A percentile compares a stretch with the other conserved stretches of the same genome.
Conservation (phyloP, 2,113 vertebrate genomes). For the Aegotheles bennettii region DNA sequence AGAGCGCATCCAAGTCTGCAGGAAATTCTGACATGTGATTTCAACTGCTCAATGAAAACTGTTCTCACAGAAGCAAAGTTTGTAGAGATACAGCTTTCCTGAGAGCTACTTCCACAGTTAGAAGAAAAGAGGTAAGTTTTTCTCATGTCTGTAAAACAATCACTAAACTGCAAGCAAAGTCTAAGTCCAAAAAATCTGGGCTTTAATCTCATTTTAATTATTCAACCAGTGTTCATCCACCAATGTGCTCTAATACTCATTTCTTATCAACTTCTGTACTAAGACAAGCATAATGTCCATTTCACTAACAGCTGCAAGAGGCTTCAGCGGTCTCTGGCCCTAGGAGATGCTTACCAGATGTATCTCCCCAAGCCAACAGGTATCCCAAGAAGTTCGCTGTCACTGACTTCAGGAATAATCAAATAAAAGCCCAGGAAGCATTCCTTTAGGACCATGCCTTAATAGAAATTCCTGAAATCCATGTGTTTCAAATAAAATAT, state of each 20-base stretch:
- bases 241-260: not conserved
- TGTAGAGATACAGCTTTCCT: not conserved
- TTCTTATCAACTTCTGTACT: not conserved
- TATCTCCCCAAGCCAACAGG: not conserved
- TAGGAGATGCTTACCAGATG: not conserved
- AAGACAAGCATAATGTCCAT: not conserved
- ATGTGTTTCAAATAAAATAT: not conserved
- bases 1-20: not conserved
- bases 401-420: not conserved
- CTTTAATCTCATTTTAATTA: not conserved
- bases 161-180: not conserved
- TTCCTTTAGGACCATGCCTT: not conserved
- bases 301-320: not conserved
- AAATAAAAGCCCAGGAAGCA: not conserved
- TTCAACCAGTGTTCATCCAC: not conserved
- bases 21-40: not conserved
- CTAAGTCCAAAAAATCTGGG: not conserved
- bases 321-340: accelerated
- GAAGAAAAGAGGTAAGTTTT: not conserved
- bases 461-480: not conserved
- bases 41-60: not conserved
- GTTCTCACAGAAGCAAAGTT: not conserved
- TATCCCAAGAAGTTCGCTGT: not conserved
- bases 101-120: not conserved
- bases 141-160: not conserved